These are phyloP conservation scores for Rhingia rostrata DNA, from an alignment of 2,888 invertebrate species.

Conservation along the genomic window DNA sequence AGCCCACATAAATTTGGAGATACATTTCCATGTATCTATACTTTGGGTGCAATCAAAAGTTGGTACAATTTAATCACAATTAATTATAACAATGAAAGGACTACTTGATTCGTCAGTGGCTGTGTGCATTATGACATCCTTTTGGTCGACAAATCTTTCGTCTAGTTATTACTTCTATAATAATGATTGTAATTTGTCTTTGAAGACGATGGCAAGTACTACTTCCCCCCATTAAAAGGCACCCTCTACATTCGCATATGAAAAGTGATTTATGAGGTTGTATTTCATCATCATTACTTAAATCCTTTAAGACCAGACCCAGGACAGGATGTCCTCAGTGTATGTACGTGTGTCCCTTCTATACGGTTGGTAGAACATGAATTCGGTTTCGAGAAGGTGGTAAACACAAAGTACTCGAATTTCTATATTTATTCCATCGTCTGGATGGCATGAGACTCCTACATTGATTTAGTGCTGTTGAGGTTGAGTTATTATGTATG, in stretches of 20 bases:
- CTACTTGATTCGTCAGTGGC: not conserved
- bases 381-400: slow-evolving; percentile 33
- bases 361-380: slow-evolving; percentile 9
- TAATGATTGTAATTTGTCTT: slow-evolving; percentile 52
- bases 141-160: slow-evolving; percentile 31
- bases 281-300: slow-evolving; percentile 59
- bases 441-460: slow-evolving; percentile 4
- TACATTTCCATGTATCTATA: not conserved
- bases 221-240: not conserved
- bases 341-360: not conserved
- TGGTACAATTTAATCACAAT: slow-evolving; percentile 48
- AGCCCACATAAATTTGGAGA: not conserved
- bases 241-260: slow-evolving; percentile 1
- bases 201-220: slow-evolving; percentile 17
- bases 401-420: slow-evolving; percentile 37
- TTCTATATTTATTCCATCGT: slow-evolving; percentile 32
- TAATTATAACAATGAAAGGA: slow-evolving; percentile 42
- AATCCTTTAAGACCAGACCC: slow-evolving; percentile 50
- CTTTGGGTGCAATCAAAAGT: slow-evolving; percentile 17
- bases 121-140: slow-evolving; percentile 34
- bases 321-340: slow-evolving; percentile 4
- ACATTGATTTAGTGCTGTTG: slow-evolving; percentile 27
- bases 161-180: slow-evolving; percentile 46
- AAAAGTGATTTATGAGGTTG: slow-evolving; percentile 52
- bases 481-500: slow-evolving; percentile 6